Evolutionary conservation across 2,797 vertebrate genomes (phyloP).

Genomic region (Lophius americanus): DNA sequence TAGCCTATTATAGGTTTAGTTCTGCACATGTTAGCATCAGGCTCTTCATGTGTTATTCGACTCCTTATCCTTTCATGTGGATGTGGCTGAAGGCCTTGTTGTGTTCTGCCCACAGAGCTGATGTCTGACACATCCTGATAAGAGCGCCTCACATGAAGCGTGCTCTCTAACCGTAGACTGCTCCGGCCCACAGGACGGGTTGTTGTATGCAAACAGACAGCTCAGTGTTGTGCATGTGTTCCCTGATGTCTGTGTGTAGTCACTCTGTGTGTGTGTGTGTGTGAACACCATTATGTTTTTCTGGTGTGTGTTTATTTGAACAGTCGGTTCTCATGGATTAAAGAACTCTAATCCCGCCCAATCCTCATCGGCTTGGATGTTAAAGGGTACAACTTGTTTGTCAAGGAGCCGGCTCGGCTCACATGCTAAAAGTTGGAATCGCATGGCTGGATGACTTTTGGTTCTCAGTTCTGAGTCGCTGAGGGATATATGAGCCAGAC

Average conservation of each 20-base stretch:
- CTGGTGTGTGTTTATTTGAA: conserved; percentile 12
- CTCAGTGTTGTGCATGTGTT: conserved; percentile 19
- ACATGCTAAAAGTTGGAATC: conserved; percentile 37
- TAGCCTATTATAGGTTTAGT: too few species aligned
- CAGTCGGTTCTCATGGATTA: conserved; percentile 66
- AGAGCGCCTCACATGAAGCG: conserved; percentile 56
- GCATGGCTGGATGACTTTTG: conserved; percentile 30
- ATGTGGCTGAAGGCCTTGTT: conserved; percentile 50
- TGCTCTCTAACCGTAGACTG: conserved; percentile 26
- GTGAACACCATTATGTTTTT: conserved; percentile 5
- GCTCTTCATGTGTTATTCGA: too few species aligned
- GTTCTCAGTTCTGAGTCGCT: conserved; percentile 21
- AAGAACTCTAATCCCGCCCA: conserved; percentile 60
- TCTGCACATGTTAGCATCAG: too few species aligned
- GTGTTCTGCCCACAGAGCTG: conserved; percentile 35
- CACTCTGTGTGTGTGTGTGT: background rate
- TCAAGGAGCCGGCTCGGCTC: conserved; percentile 31
- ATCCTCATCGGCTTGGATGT: conserved; percentile 69
- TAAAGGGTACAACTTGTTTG: conserved; percentile 49
- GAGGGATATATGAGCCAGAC: conserved; percentile 25
- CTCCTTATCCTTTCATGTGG: conserved; percentile 1
- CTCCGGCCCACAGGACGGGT: conserved; percentile 40
- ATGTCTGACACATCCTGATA: conserved; percentile 62
- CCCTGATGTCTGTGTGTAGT: background rate
- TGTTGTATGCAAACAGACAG: conserved; percentile 60